Evolutionary conservation across 1,140 invertebrate species (phyloP).

Genomic region (Drosophila saltans): DNA sequence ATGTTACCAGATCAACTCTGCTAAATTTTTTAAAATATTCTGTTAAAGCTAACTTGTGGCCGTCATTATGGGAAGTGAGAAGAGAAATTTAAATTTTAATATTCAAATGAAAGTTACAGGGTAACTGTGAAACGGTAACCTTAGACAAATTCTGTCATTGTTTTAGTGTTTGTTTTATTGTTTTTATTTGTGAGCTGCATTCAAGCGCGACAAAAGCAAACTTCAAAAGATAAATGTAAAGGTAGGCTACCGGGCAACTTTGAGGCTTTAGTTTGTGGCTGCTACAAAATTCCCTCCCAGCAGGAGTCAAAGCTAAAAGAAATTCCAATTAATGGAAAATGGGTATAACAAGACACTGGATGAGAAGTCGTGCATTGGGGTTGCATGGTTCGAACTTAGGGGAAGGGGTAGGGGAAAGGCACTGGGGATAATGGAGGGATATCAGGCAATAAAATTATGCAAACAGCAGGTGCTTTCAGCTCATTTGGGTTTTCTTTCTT

Average conservation of each 20-base stretch:
- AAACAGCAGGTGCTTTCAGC: slow-evolving; percentile 75
- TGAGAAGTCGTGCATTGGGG: slow-evolving; percentile 10
- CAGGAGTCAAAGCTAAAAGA: slow-evolving; percentile 53
- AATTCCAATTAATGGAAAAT: slow-evolving; percentile 80
- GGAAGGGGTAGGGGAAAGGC: background rate
- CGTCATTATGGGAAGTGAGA: too few relatives aligned
- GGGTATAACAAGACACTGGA: slow-evolving; percentile 34
- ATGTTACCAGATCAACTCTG: too few relatives aligned
- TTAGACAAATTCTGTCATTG: background rate
- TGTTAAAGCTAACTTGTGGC: too few relatives aligned
- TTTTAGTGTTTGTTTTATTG: slow-evolving; percentile 23
- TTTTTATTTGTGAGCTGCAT: slow-evolving; percentile 44
- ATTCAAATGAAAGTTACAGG: background rate
- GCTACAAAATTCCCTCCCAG: slow-evolving; percentile 20
- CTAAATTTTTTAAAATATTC: too few relatives aligned
- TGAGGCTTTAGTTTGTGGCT: slow-evolving; percentile 19
- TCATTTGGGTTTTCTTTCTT: slow-evolving; percentile 47
- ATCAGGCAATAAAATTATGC: slow-evolving; percentile 67
- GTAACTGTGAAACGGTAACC: background rate
- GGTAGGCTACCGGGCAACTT: background rate
- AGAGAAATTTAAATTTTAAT: background rate
- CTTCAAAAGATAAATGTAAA: background rate
- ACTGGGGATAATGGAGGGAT: slow-evolving; percentile 5
- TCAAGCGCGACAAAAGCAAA: slow-evolving; percentile 70
- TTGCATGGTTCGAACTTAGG: background rate